Base-by-base conservation (phyloP, 2,888 invertebrate genomes). In the Itoplectis maculator region DNA sequence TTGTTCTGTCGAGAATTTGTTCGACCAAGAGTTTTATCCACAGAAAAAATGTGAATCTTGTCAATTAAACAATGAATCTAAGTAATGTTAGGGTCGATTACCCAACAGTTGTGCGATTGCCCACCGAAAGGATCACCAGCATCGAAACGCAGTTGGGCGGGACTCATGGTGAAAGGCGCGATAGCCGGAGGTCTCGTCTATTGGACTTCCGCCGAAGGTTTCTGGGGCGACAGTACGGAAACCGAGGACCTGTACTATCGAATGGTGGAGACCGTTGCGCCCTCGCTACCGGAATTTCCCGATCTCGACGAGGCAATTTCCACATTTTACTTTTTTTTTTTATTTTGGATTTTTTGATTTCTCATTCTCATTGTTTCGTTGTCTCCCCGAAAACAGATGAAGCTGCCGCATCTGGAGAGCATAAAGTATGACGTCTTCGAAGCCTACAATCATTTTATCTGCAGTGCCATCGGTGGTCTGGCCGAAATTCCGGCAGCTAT, bases 211-310 rank as follows among this genome's bases (percentile, higher is more conserved):
- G 90, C 92, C 80, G 90, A 93, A 79, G 94, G 94, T 11, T 80
- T 94, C 9, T 94, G 94, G 94, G 93, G 94, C 0, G 90, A 90
- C 70, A 86, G 92, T 7, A 88, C 88, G 29, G 90, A 93, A 63
- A 92, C 93, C 8, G 93, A 93, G 83, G 87, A 92, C 11, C 82
- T 94, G 23, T 94, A 93, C 82, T 80, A 74, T 65, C 86, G 89
- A n/a, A 87, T 89, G 20, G 61, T 86, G 35, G 81, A 80, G 4
- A 86, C 87, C n/a, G 68, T 90, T 9, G 72, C 69, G 1, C 85
- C 86, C 1, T 20, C 77, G 0, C 49, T 82, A 0, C 72, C 79
- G 35, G 77, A 84, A 56, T 69, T 56, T 2, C 59, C 83, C 23
- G 76, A 76, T 69, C 45, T 78, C 15, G 77, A 85, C 23, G 78